phyloP scores from a whole-genome alignment of 2,888 invertebrate species.

The Caenorhabditis parvicauda region DNA sequence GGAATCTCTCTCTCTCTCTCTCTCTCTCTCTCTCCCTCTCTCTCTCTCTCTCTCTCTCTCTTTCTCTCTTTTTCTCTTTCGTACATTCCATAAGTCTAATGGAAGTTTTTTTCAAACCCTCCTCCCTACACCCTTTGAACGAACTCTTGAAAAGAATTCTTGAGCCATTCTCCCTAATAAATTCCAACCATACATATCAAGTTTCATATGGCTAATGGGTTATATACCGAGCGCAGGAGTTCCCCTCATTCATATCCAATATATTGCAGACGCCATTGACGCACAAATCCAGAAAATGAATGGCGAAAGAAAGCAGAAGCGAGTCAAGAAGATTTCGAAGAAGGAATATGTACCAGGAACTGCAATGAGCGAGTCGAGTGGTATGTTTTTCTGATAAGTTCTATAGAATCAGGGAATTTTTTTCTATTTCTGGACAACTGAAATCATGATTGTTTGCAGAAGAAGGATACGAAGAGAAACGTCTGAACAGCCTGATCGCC shows the following conservation, averaged over 20 bases:
- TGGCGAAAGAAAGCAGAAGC: slow-evolving; percentile 14
- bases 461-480: slow-evolving; percentile 10
- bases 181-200: no score
- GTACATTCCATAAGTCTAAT: no score
- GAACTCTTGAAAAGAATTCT: no score
- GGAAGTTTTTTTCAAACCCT: no score
- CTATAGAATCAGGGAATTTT: no score
- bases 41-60: no score
- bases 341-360: slow-evolving; percentile 12
- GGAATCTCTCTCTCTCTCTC: no score
- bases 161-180: no score
- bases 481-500: not conserved
- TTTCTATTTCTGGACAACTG: not conserved
- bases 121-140: no score
- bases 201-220: not conserved
- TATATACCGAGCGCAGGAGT: not conserved
- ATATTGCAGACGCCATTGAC: not conserved
- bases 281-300: not conserved
- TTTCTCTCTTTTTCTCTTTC: no score
- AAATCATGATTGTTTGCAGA: slow-evolving; percentile 6
- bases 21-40: no score
- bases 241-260: not conserved
- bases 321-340: slow-evolving; percentile 16
- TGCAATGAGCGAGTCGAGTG: slow-evolving; percentile 20
- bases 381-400: not conserved